Base-by-base conservation (phyloP, 2,797 vertebrate genomes). In the Taenioides sp. region DNA sequence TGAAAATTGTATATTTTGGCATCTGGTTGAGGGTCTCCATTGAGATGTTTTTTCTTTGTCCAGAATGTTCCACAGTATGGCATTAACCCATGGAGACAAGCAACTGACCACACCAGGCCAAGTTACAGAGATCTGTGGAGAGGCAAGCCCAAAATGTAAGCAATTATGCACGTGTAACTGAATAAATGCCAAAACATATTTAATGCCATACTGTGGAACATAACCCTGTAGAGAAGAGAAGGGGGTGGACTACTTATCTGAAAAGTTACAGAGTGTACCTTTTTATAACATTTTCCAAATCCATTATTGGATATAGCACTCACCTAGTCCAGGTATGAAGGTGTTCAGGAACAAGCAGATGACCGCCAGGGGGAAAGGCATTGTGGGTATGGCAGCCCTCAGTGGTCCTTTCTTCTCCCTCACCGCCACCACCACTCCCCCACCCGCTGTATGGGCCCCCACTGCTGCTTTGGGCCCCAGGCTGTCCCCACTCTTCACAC, bases 301-400 rank as follows among this genome's bases (percentile, higher is more conserved):
- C 17, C 28, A n/a, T 11, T 62, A 20, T 22, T 37, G 0, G 11
- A 10, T 1, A 2, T 20, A 3, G 50, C 11, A 85, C 97, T 98
- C 91, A 99, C 97, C 97, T 69, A 98, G 88, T 82, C 97, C 97
- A n/a, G 97, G 97, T 83, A 98, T 94, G 90, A 99, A 98, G 79
- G 97, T 99, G 93, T 99, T 99, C 87, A 98, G 95, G 86, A 99
- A 98, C 73, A 99, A 91, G 84, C 97, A 99, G 90, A 98, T 93
- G 80, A 98, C 96, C 2, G 97, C 97, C 85, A 98, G 91, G 1
- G 96, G 97, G 87, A 99, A 97, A 27, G 97, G 97, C 97, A 99
- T 97, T 78, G 95, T 97, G 74, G 97, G 97, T 92, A 98, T 99
- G n/a, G 97, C 97, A n/a, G 97, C 96, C 55, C 97, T 93, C 75